phyloP scores from a whole-genome alignment of 2,113 vertebrate species.

The Hymenochirus boettgeri region DNA sequence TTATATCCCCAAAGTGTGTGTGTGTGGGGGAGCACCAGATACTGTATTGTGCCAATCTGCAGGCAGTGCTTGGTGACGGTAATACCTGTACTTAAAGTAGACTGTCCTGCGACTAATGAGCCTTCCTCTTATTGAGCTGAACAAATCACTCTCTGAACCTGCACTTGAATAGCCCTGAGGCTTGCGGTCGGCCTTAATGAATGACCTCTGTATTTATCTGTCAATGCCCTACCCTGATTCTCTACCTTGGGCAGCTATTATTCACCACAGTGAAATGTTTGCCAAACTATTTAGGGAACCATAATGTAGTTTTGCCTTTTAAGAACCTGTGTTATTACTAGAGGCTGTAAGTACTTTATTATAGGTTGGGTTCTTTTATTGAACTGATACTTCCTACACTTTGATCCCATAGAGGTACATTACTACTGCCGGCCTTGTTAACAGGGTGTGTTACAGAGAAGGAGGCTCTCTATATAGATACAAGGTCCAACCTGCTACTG shows the following conservation, averaged over 20 bases:
- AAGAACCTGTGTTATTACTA: slow-evolving; percentile 1
- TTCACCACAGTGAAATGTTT: slow-evolving; percentile 21
- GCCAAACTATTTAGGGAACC: slow-evolving; percentile 18
- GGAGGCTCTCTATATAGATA: background rate
- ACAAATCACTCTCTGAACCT: too few species aligned
- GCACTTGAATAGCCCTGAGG: slow-evolving; percentile 1
- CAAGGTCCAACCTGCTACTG: too few species aligned
- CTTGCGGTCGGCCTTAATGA: slow-evolving; percentile 1
- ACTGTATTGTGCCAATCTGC: too few species aligned
- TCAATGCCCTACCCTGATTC: slow-evolving; percentile 16
- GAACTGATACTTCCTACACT: background rate
- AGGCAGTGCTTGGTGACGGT: too few species aligned
- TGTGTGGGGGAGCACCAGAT: too few species aligned
- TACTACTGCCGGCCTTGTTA: background rate
- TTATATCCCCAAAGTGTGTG: too few species aligned
- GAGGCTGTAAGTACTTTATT: too few species aligned
- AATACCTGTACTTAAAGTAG: too few species aligned
- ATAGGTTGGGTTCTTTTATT: background rate
- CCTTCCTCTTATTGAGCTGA: too few species aligned
- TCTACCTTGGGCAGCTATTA: slow-evolving; percentile 18
- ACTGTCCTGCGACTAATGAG: too few species aligned
- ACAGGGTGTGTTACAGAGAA: background rate
- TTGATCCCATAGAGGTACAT: background rate
- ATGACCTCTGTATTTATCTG: slow-evolving; percentile 28
- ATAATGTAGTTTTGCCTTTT: slow-evolving; percentile 24